A percentile compares a stretch with the other conserved stretches of the same genome.
phyloP scores from a whole-genome alignment of 2,797 vertebrate genomes.

The Acanthiza pusilla region DNA sequence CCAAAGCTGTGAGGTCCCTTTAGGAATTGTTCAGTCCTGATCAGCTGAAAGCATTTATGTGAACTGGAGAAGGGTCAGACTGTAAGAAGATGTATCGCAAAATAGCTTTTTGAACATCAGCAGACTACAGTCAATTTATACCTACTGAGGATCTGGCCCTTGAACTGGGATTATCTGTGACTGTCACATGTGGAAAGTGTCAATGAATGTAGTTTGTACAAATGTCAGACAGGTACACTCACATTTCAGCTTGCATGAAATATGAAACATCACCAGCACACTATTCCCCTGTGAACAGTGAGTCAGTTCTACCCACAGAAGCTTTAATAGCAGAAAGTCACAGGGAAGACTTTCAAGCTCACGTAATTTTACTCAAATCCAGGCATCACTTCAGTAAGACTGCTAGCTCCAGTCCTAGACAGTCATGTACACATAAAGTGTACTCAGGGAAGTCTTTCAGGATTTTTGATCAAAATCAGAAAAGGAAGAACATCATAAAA shows the following conservation, averaged over 20 bases:
- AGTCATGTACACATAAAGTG: not conserved
- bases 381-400: not conserved
- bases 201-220: not conserved
- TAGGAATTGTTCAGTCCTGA: not conserved
- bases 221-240: not conserved
- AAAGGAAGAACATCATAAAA: not conserved
- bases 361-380: not conserved
- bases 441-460: not conserved
- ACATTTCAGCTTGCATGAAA: not conserved
- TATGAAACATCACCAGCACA: not conserved
- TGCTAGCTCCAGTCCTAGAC: not conserved
- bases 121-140: not conserved
- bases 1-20: not conserved
- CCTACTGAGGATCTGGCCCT: not conserved
- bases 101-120: not conserved
- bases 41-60: not conserved
- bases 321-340: not conserved
- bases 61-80: not conserved
- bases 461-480: not conserved
- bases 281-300: not conserved
- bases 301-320: not conserved
- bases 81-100: not conserved
- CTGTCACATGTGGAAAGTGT: not conserved
- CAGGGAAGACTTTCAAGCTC: not conserved
- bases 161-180: constrained; percentile 10